Evolutionary conservation across 1,140 invertebrate species (phyloP).

Genomic region (Drosophila saltans): DNA sequence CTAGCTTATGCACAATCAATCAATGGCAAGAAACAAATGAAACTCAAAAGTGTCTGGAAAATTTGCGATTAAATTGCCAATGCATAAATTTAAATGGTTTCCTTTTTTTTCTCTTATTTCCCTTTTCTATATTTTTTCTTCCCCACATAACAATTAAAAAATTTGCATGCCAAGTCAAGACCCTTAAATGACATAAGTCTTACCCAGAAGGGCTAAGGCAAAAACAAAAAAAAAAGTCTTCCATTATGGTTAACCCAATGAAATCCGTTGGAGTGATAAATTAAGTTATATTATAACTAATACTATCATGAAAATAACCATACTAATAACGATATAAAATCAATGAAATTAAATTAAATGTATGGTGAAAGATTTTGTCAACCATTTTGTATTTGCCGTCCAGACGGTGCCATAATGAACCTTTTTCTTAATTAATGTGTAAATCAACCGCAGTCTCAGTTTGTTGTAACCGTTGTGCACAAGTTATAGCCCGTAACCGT

Average conservation of each 20-base stretch:
- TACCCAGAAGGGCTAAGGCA: conserved; percentile 1
- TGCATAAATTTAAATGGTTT: conserved; percentile 54
- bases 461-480: background rate
- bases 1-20: background rate
- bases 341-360: too few species aligned
- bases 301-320: too few species aligned
- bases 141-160: conserved; percentile 36
- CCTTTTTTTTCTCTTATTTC: background rate
- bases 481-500: background rate
- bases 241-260: background rate
- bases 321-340: too few species aligned
- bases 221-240: conserved; percentile 1
- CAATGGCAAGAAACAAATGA: conserved; percentile 3
- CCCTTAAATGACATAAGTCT: conserved; percentile 1
- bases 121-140: background rate
- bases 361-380: too few species aligned
- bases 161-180: conserved; percentile 38
- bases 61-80: conserved; percentile 56
- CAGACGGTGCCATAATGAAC: background rate
- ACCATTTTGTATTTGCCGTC: too few species aligned
- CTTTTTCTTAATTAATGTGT: background rate
- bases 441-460: background rate
- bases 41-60: conserved; percentile 28
- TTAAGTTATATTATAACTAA: too few species aligned
- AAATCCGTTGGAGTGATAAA: too few species aligned